Evolutionary conservation across 2,888 invertebrate genomes (phyloP).

Genomic region (Conomelus anceps): DNA sequence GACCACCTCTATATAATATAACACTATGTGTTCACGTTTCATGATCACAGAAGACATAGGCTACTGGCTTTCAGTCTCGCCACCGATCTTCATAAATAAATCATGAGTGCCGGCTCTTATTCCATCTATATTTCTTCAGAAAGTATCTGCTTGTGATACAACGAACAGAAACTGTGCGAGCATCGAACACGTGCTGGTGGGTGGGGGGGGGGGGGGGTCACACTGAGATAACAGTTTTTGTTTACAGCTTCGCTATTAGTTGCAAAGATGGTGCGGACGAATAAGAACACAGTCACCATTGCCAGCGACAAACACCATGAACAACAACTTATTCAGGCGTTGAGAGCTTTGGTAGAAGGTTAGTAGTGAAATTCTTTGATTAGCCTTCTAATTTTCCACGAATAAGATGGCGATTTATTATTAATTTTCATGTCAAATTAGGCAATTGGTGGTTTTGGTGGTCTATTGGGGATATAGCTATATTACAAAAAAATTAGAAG

Average conservation of each 20-base stretch:
- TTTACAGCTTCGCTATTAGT: neutral
- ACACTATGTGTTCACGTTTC: neutral
- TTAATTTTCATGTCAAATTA: too few relatives aligned
- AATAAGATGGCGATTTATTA: neutral
- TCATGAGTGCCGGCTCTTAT: neutral
- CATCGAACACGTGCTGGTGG: too few relatives aligned
- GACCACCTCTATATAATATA: too few relatives aligned
- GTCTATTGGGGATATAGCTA: too few relatives aligned
- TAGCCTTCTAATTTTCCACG: neutral
- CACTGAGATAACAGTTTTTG: neutral
- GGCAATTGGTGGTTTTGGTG: too few relatives aligned
- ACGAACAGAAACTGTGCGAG: neutral
- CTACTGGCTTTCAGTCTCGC: neutral
- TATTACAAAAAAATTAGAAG: too few relatives aligned
- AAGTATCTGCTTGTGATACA: neutral
- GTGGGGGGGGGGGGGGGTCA: neutral
- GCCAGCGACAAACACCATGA: neutral
- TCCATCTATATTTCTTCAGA: neutral
- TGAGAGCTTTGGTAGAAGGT: neutral
- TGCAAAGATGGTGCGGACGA: neutral
- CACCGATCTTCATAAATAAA: neutral
- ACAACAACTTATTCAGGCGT: neutral
- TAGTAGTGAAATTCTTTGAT: too few relatives aligned
- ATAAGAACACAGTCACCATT: neutral
- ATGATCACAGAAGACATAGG: neutral